phyloP scores from a whole-genome alignment of 64 coral and sea anemone genomes.

The Astreopora myriophthalma region DNA sequence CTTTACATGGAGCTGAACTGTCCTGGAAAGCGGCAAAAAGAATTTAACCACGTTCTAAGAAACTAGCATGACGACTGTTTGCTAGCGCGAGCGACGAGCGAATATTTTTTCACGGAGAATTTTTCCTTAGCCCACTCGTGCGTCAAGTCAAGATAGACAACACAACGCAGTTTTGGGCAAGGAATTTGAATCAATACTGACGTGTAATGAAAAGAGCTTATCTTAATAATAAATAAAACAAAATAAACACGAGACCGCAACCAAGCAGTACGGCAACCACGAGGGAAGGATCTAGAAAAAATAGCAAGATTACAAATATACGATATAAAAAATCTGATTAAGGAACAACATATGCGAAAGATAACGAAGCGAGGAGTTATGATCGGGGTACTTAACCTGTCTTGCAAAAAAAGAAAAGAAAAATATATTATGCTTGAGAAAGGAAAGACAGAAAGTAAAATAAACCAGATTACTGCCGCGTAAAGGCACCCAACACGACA shows the following conservation, averaged over 20 bases:
- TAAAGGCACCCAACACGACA: neutral
- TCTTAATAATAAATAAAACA: neutral
- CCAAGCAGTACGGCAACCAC: neutral
- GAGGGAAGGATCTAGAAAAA: neutral
- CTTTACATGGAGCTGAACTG: neutral
- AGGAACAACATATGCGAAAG: neutral
- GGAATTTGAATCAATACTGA: neutral
- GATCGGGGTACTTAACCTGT: neutral
- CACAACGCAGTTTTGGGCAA: neutral
- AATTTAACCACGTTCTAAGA: neutral
- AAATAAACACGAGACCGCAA: neutral
- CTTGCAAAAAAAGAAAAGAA: neutral
- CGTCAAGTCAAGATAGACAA: neutral
- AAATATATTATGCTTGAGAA: neutral
- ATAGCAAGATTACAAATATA: neutral
- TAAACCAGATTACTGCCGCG: neutral
- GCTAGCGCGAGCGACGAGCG: neutral
- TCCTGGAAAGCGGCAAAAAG: neutral
- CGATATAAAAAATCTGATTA: neutral
- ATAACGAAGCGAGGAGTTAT: neutral
- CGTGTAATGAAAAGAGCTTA: slow-evolving; percentile 34
- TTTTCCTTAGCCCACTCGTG: neutral
- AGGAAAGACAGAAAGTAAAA: neutral
- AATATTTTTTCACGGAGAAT: neutral
- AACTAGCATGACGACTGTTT: neutral